Evolutionary conservation across 2,797 vertebrate genomes (phyloP).

Genomic region (Platalea minor): DNA sequence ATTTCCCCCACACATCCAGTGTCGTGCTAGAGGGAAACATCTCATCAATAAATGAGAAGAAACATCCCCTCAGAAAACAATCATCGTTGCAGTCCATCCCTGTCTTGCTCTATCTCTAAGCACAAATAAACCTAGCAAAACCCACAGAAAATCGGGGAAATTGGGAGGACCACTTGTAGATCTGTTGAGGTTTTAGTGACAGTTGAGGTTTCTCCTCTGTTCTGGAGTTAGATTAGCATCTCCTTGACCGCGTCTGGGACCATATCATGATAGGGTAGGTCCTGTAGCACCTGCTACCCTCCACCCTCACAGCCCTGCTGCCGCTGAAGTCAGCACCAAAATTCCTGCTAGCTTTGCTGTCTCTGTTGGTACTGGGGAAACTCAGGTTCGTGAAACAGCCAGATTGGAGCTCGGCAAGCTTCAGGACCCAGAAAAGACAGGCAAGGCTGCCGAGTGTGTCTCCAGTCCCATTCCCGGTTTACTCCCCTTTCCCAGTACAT

Average conservation of each 20-base stretch:
- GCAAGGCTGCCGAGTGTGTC: rapidly evolving
- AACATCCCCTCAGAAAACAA: neutral
- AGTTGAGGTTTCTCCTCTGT: neutral
- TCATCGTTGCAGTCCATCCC: neutral
- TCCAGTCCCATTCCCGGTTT: neutral
- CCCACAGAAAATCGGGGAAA: rapidly evolving
- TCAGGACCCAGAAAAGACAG: neutral
- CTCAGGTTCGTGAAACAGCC: neutral
- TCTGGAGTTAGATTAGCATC: neutral
- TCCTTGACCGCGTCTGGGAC: rapidly evolving
- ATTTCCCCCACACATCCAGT: rapidly evolving
- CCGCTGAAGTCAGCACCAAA: neutral
- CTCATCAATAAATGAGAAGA: neutral
- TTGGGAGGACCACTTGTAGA: rapidly evolving
- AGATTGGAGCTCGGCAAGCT: neutral
- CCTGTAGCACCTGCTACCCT: conserved; percentile 27
- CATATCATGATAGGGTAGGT: rapidly evolving
- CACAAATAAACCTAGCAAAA: neutral
- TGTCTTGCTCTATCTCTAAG: neutral
- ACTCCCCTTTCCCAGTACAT: neutral
- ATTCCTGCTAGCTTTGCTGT: neutral
- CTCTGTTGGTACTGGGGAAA: neutral
- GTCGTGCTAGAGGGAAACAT: neutral
- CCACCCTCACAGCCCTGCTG: neutral
- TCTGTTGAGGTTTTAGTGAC: neutral